Evolutionary conservation across 2,888 invertebrate species (phyloP).

Genomic region (Brachyptera putata): DNA sequence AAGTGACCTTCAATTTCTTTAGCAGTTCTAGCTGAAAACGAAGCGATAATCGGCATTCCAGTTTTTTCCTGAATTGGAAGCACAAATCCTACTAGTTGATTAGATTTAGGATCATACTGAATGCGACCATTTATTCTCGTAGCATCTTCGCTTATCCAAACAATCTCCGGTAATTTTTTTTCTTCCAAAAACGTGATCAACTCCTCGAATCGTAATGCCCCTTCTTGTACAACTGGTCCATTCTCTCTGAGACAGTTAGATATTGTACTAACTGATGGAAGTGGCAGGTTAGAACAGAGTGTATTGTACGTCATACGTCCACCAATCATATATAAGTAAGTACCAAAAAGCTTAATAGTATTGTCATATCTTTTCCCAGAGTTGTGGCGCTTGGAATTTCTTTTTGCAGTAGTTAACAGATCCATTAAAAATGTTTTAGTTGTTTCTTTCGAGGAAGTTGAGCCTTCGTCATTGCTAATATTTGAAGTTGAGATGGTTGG

Average conservation of each 20-base stretch:
- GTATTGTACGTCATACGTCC: neutral
- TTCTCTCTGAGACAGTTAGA: neutral
- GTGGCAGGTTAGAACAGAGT: neutral
- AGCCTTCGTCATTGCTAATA: too few relatives aligned
- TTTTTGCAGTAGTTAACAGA: neutral
- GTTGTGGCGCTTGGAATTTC: neutral
- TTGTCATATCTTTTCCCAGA: neutral
- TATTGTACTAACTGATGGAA: neutral
- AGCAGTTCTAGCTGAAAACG: slow-evolving; percentile 9
- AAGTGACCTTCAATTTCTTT: slow-evolving; percentile 14
- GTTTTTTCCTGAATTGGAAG: neutral
- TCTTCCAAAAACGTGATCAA: neutral
- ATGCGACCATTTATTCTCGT: slow-evolving; percentile 8
- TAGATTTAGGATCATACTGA: neutral
- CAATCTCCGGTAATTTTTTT: neutral
- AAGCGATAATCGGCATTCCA: neutral
- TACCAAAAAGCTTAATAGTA: neutral
- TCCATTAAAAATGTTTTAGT: neutral
- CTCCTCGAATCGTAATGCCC: slow-evolving; percentile 7
- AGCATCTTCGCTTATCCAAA: slow-evolving; percentile 21
- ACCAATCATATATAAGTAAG: neutral
- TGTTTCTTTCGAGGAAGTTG: neutral
- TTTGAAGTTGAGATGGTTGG: neutral
- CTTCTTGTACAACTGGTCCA: slow-evolving; percentile 3
- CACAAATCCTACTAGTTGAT: slow-evolving; percentile 17